Base-by-base conservation (phyloP, 1,140 invertebrate species). In the Uloborus diversus region DNA sequence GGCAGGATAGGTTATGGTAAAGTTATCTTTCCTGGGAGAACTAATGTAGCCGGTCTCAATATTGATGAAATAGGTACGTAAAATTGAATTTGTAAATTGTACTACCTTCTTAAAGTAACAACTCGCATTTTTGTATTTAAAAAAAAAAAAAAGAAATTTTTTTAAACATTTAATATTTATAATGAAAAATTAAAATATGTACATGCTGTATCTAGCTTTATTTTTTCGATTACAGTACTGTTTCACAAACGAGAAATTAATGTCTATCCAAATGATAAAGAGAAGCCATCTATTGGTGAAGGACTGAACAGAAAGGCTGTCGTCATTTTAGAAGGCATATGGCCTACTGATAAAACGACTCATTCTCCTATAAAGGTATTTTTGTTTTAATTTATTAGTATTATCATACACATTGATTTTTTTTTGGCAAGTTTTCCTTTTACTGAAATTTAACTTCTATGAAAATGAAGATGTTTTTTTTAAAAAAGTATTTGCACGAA, bases 231-330 rank as follows among this genome's bases (percentile, higher is more conserved):
- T 85, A 42, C 86, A 88, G 90, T 92, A 32, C 87, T 89, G 70
- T 91, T 92, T 83, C 85, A 89, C 3, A 87, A 90, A 57, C 91
- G 91, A 82, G 91, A 92, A 85, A 88, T 92, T 4, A 88, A 87
- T 35, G 89, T 92, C 1, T 92, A 92, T 85, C 90, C 90, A 9
- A 90, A 92, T 85, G 91, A 92, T 83, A 86, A 88, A 4, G 86
- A 87, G 14, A 93, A 93, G 82, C 92, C 96, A 17, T 90, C 93
- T 0, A 86, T 95, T 7, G 97, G 97, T 0, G 86, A 92, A 70
- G 97, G 94, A 0, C 87, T 99, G 4, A 99, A 99, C 88, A 90
- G 94, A 27, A 91, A 91, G 37, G 97, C 98, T 3, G 93, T 98
- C 86, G 93, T 91, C 20, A 98, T 96, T 0, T 86, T 99, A 37